phyloP scores from a whole-genome alignment of 2,888 invertebrate species.

The Caenorhabditis panamensis region DNA sequence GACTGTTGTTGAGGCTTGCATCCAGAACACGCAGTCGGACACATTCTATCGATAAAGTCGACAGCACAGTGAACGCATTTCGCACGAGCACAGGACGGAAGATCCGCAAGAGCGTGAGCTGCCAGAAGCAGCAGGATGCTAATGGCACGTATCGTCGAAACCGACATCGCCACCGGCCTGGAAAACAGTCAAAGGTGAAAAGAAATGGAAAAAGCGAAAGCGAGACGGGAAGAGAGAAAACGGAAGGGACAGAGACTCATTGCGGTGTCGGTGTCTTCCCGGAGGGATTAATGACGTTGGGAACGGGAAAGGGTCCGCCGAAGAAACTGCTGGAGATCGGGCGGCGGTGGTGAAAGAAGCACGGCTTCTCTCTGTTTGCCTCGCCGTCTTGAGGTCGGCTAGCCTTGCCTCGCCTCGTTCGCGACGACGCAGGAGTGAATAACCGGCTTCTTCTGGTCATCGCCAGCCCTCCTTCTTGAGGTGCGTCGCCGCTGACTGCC shows the following conservation, averaged over 20 bases:
- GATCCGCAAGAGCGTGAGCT: conserved; percentile 66
- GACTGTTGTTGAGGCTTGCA: conserved; percentile 43
- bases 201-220: conserved; percentile 30
- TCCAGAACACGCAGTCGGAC: conserved; percentile 67
- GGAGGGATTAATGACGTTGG: conserved; percentile 42
- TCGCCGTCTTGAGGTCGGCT: conserved; percentile 58
- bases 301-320: conserved; percentile 33
- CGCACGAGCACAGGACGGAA: conserved; percentile 78
- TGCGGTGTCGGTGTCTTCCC: conserved; percentile 22
- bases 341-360: conserved; percentile 22
- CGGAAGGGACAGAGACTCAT: conserved; percentile 21
- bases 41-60: conserved; percentile 76
- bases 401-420: conserved; percentile 52
- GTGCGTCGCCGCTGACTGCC: conserved; percentile 26
- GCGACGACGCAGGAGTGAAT: conserved; percentile 20
- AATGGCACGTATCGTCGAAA: conserved; percentile 60
- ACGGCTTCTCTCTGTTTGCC: conserved; percentile 36
- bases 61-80: conserved; percentile 78
- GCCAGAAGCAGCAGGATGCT: conserved; percentile 50
- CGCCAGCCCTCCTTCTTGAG: conserved; percentile 27
- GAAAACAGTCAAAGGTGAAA: conserved; percentile 45
- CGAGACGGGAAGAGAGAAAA: conserved; percentile 22
- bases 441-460: conserved; percentile 47
- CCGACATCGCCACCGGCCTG: conserved; percentile 44
- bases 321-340: conserved; percentile 16